Percentiles rank a stretch among this genome's conserved stretches.
Conservation (phyloP, 2,888 invertebrate genomes). For the Adelphocoris suturalis region DNA sequence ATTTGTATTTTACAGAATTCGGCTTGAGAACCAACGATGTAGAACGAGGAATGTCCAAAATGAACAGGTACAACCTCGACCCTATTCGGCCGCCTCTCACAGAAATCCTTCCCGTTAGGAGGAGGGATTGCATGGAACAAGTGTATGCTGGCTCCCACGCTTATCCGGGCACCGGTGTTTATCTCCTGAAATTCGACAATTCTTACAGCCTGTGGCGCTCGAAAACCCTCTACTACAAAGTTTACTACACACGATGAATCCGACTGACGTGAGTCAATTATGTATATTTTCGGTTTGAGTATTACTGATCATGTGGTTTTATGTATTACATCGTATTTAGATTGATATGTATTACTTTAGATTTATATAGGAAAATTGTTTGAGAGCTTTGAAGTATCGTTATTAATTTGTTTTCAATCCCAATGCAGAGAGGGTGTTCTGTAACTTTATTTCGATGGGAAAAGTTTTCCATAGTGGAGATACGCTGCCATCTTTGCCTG, state of each 20-base stretch:
- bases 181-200: slow-evolving; percentile 99
- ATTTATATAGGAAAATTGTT: too few species aligned
- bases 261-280: neutral
- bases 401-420: too few species aligned
- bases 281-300: too few species aligned
- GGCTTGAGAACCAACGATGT: slow-evolving; percentile 77
- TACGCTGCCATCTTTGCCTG: too few species aligned
- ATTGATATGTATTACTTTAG: too few species aligned
- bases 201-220: slow-evolving; percentile 99
- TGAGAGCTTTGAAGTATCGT: too few species aligned
- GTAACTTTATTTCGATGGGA: too few species aligned
- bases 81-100: slow-evolving; percentile 83
- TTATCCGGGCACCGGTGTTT: slow-evolving; percentile 98
- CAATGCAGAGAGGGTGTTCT: too few species aligned
- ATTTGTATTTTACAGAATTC: slow-evolving; percentile 66
- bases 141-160: slow-evolving; percentile 98
- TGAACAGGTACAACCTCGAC: slow-evolving; percentile 76
- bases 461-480: too few species aligned
- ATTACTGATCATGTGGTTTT: too few species aligned
- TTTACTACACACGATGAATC: slow-evolving; percentile 91
- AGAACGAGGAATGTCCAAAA: slow-evolving; percentile 83
- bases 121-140: slow-evolving; percentile 97
- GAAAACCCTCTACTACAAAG: slow-evolving; percentile 98
- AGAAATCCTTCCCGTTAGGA: slow-evolving; percentile 95
- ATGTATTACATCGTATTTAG: too few species aligned